phyloP scores from a whole-genome alignment of 2,888 invertebrate genomes.

The Acrobasis suavella region DNA sequence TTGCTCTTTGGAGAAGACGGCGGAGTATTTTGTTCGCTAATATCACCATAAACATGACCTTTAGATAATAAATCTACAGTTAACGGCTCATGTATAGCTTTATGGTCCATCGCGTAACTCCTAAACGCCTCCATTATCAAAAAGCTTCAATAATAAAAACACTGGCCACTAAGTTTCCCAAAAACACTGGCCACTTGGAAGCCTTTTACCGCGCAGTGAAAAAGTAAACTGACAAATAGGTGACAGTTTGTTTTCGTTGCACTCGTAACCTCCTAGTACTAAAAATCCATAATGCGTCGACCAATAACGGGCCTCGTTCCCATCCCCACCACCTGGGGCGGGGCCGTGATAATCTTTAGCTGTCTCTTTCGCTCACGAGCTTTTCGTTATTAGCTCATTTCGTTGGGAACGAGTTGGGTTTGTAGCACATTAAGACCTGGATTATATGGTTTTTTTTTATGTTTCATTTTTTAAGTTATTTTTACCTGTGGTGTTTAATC shows the following conservation, averaged over 20 bases:
- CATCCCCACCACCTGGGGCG: conserved; percentile 73
- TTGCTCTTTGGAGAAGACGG: conserved; percentile 68
- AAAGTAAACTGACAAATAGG: conserved; percentile 64
- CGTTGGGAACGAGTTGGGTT: conserved; percentile 47
- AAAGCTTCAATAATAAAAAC: conserved; percentile 7
- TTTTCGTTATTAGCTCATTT: conserved; percentile 56
- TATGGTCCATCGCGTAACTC: conserved; percentile 49
- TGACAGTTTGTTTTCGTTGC: conserved; percentile 57
- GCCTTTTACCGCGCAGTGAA: conserved; percentile 47
- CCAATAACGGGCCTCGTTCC: conserved; percentile 67
- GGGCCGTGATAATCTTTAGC: conserved; percentile 53
- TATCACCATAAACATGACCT: conserved; percentile 45
- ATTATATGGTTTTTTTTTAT: conserved; percentile 26
- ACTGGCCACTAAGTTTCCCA: conserved; percentile 30
- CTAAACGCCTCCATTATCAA: conserved; percentile 46
- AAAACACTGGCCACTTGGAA: conserved; percentile 36
- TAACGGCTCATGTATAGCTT: conserved; percentile 47
- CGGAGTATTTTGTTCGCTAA: conserved; percentile 51
- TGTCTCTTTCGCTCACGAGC: conserved; percentile 70
- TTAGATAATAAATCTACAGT: conserved; percentile 56
- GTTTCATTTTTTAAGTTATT: neutral
- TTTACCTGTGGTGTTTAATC: no score
- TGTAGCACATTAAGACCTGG: conserved; percentile 42
- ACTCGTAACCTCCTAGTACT: conserved; percentile 52
- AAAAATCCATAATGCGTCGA: conserved; percentile 75